A percentile compares a stretch with the other conserved stretches of the same genome.
phyloP scores from a whole-genome alignment of 2,888 invertebrate species.

The Nipponacmea schrenckii region DNA sequence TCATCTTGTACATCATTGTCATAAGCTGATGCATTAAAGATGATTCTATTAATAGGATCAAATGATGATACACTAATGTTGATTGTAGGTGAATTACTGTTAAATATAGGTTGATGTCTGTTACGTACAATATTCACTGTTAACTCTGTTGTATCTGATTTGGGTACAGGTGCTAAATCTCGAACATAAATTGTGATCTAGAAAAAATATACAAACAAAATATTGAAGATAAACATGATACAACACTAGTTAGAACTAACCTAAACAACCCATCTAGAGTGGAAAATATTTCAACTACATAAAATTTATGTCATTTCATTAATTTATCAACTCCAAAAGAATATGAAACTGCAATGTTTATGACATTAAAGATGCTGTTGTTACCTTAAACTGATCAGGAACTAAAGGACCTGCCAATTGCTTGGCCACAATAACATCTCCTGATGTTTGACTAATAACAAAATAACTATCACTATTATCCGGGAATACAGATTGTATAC shows the following conservation, averaged over 20 bases:
- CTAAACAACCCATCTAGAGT: too few species aligned
- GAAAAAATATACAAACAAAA: conserved; percentile 15
- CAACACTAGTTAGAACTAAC: too few species aligned
- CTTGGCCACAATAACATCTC: conserved; percentile 41
- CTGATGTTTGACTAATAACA: conserved; percentile 49
- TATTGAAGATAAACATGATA: neutral
- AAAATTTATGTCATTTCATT: too few species aligned
- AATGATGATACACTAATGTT: conserved; percentile 22
- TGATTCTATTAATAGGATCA: conserved; percentile 14
- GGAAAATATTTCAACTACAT: too few species aligned
- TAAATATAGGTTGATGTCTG: conserved; percentile 31
- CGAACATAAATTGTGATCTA: conserved; percentile 35
- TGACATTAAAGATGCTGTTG: too few species aligned
- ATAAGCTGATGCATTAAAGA: conserved; percentile 28
- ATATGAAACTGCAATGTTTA: too few species aligned
- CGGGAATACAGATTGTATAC: conserved; percentile 41
- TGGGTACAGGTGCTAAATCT: conserved; percentile 36
- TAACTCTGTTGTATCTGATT: conserved; percentile 30
- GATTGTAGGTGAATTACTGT: conserved; percentile 6
- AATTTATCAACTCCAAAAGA: too few species aligned
- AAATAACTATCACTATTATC: conserved; percentile 43
- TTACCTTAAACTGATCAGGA: conserved; percentile 24
- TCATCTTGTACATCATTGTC: conserved; percentile 32
- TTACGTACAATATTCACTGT: conserved; percentile 39
- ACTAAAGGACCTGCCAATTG: conserved; percentile 33